These are phyloP conservation scores for Apotomis capreana DNA, from an alignment of 2,888 invertebrate species.

Conservation along the genomic window DNA sequence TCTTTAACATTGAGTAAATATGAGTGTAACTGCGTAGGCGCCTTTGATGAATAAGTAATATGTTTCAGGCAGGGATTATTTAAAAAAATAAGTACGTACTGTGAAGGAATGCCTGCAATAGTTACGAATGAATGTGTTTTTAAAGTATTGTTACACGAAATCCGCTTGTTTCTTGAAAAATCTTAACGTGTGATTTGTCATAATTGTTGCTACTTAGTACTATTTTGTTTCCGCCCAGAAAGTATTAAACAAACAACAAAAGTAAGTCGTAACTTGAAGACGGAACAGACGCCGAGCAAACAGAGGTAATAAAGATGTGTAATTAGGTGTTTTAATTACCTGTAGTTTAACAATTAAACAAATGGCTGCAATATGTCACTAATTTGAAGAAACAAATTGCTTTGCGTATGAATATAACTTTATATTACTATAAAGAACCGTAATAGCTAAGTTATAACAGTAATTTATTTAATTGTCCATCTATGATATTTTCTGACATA, in stretches of 20 bases:
- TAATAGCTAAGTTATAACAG: no score
- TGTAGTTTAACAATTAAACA: constrained; percentile 20
- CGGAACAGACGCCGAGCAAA: constrained; percentile 15
- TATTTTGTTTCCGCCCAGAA: constrained; percentile 16
- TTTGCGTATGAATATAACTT: background rate
- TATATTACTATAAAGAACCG: no score
- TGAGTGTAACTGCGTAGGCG: no score
- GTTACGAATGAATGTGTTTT: no score
- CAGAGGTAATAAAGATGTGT: constrained; percentile 34
- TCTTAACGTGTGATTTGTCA: background rate
- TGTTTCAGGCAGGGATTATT: no score
- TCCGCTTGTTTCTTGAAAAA: constrained; percentile 2
- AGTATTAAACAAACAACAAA: constrained; percentile 28
- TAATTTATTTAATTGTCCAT: no score
- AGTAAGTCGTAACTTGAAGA: constrained; percentile 9
- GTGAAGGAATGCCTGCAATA: no score
- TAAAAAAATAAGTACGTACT: no score
- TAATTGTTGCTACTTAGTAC: constrained; percentile 21
- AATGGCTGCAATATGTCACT: constrained; percentile 19
- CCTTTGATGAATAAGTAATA: no score
- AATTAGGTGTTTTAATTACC: constrained; percentile 32
- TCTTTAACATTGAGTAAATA: background rate
- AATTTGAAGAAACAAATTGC: constrained; percentile 1
- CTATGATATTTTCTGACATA: no score
- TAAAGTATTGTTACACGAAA: background rate